Base-by-base conservation (phyloP, 2,888 invertebrate genomes). In the Prenolepis imparis region DNA sequence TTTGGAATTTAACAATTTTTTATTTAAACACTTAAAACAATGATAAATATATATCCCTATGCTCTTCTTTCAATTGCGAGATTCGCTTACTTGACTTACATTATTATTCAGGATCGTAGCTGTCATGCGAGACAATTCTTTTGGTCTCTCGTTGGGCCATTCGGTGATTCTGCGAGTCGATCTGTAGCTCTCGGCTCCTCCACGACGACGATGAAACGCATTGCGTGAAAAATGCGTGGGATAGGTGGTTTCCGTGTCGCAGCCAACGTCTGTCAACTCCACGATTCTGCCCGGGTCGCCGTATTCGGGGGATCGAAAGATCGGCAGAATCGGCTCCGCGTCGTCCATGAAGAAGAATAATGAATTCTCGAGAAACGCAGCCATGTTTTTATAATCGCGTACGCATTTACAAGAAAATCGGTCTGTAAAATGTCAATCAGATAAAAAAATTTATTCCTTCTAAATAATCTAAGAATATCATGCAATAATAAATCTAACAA, bases 311-410 rank as follows among this genome's bases (percentile, higher is more conserved):
- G 78, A 59, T 4, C 24, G 70, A 12, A 78, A 78, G 8, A 59
- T 59, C 1, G 89, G 41, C 8, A 87, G 72, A 15, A 84, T 78
- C 1, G 88, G 80, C 18, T 66, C 52, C 28, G 74, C 24, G 6
- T 90, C 88, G 12, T 91, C 89, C 64, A 91, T 67, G 28, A 91
- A 86, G n/a, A 90, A 74, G 28, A 91, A 77, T 18, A 91, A 78
- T 1, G 91, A 88, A 44, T 80, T 88, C n/a, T 90, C 87, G 21
- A 75, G 28, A 36, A 88, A 87, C 1, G 73, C 36, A 39, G 68
- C 88, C 91, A 91, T 91, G 6, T 24, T 52, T 18, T 8, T 52
- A n/a, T 12, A 18, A n/a, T 55, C 3, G 66, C 36, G 18, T n/a
- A 12, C 6, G 11, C 21, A 66, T 24, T 28, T 55, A 68, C 4